A percentile compares a stretch with the other conserved stretches of the same genome.
Evolutionary conservation across 92 coral and sea anemone genomes (phyloP).

Genomic region (Actinernus sp.): DNA sequence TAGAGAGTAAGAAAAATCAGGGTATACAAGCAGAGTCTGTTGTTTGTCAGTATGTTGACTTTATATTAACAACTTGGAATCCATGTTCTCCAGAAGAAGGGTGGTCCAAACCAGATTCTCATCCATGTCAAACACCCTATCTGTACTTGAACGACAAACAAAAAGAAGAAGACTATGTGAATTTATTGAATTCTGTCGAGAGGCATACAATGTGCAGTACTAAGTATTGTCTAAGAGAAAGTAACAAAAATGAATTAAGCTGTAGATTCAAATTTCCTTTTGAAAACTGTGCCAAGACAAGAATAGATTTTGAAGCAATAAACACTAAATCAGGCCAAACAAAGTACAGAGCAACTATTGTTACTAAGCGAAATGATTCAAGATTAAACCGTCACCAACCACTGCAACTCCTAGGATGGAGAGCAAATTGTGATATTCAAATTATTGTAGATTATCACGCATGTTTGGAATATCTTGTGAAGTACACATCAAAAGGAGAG

Average conservation of each 20-base stretch:
- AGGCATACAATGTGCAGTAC: conserved; percentile 64
- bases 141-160: conserved; percentile 20
- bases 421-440: conserved; percentile 71
- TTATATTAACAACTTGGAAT: conserved; percentile 70
- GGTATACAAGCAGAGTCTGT: conserved; percentile 60
- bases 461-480: conserved; percentile 61
- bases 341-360: conserved; percentile 61
- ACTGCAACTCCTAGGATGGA: conserved; percentile 80
- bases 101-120: conserved; percentile 69
- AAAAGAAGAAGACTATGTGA: conserved; percentile 53
- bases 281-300: conserved; percentile 49
- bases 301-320: conserved; percentile 42
- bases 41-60: conserved; percentile 78
- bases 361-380: conserved; percentile 69
- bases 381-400: conserved; percentile 66
- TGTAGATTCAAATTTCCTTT: conserved; percentile 74
- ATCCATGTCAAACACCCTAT: conserved; percentile 72
- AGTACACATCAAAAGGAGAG: conserved; percentile 71
- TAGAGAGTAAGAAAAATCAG: conserved; percentile 25
- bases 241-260: conserved; percentile 11
- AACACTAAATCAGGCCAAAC: conserved; percentile 43
- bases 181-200: conserved; percentile 61
- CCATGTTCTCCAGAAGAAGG: conserved; percentile 78
- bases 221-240: conserved; percentile 54
- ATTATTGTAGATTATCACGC: conserved; percentile 53